These are phyloP conservation scores for Esox masquinongy DNA, from an alignment of 2,797 vertebrate species.

Conservation along the genomic window DNA sequence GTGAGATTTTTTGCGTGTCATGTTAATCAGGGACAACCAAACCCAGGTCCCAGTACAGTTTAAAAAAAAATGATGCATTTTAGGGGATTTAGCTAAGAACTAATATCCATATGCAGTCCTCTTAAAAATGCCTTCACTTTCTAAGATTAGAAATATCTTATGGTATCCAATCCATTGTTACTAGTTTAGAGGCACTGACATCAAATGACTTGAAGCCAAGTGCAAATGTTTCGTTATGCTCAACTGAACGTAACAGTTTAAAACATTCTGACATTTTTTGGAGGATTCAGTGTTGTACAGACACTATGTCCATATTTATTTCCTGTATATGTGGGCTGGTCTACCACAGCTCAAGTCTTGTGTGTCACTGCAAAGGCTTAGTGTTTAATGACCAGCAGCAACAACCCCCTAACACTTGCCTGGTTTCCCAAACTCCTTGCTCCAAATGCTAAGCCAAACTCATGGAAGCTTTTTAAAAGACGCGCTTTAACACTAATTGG, in stretches of 20 bases:
- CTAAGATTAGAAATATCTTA: not conserved
- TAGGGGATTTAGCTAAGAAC: too few relatives aligned
- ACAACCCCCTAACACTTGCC: too few relatives aligned
- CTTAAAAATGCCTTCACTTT: not conserved
- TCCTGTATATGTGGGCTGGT: not conserved
- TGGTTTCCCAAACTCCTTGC: too few relatives aligned
- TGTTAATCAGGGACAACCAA: too few relatives aligned
- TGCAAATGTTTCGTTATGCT: not conserved
- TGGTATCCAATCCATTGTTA: not conserved
- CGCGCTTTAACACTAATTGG: too few relatives aligned
- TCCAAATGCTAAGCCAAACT: too few relatives aligned
- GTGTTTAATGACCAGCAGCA: not conserved
- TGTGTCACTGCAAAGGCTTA: not conserved
- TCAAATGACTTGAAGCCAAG: not conserved
- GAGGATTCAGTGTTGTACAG: not conserved
- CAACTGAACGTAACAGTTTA: not conserved
- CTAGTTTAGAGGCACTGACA: not conserved
- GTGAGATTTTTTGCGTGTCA: constrained; percentile 69
- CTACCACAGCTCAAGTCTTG: not conserved
- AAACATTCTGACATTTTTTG: not conserved
- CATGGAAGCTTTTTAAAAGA: too few relatives aligned
- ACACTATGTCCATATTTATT: not conserved
- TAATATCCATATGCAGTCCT: not conserved
- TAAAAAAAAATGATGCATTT: too few relatives aligned
- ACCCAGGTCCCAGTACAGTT: too few relatives aligned